Percentiles rank a stretch among this genome's conserved stretches.
phyloP scores from a whole-genome alignment of 2,113 vertebrate species.

The Jacana jacana region DNA sequence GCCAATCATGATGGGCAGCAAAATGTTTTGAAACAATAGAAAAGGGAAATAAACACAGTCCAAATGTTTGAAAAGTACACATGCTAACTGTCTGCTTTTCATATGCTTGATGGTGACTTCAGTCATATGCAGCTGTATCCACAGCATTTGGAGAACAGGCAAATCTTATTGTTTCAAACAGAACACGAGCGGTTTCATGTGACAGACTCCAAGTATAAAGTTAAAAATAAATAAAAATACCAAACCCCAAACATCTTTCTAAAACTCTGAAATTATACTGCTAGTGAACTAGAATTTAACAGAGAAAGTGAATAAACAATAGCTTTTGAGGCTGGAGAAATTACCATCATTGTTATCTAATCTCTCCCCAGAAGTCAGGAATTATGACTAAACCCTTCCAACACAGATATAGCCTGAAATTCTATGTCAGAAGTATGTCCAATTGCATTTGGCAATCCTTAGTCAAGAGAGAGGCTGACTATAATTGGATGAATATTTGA shows the following conservation, averaged over 20 bases:
- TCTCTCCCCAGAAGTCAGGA: constrained; percentile 46
- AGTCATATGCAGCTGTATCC: neutral
- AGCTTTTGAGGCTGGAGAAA: constrained; percentile 28
- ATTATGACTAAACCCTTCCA: constrained; percentile 56
- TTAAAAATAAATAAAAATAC: neutral
- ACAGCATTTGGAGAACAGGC: neutral
- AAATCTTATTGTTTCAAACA: neutral
- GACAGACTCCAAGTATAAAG: neutral
- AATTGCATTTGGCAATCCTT: constrained; percentile 60
- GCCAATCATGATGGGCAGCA: neutral
- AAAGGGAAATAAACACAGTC: neutral
- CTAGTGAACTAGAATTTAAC: neutral
- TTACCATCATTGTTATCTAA: constrained; percentile 37
- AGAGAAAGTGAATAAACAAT: constrained; percentile 12
- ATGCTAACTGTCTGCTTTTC: neutral
- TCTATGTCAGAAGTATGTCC: constrained; percentile 54
- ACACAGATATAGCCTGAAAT: constrained; percentile 39
- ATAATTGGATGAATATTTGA: constrained; percentile 54
- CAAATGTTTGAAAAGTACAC: neutral
- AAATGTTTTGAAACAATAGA: neutral
- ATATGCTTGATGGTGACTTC: neutral
- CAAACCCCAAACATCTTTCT: neutral
- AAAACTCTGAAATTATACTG: neutral
- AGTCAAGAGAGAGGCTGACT: constrained; percentile 22
- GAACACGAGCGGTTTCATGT: neutral